Evolutionary conservation across 2,797 vertebrate genomes (phyloP).

Genomic region (Gadopsis marmoratus): DNA sequence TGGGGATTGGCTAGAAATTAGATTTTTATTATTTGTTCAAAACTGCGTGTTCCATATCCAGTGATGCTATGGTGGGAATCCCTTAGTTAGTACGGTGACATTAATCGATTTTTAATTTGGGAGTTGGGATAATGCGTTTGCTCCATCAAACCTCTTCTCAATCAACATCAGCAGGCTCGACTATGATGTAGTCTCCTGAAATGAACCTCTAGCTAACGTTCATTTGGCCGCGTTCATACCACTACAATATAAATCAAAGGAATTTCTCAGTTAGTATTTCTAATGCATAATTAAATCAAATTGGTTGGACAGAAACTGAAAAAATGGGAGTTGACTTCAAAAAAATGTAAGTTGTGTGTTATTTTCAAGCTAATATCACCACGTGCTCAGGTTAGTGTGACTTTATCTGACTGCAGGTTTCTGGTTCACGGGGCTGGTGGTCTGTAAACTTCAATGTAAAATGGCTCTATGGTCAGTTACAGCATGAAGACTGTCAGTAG

Average conservation of each 20-base stretch:
- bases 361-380: background rate
- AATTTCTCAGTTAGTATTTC: background rate
- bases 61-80: background rate
- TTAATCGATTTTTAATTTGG: background rate
- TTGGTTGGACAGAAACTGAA: background rate
- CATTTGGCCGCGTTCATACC: background rate
- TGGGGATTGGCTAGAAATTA: too few species aligned
- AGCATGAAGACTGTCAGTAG: background rate
- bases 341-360: background rate
- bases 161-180: too few species aligned
- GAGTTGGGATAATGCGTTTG: too few species aligned
- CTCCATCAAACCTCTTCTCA: too few species aligned
- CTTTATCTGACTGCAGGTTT: background rate
- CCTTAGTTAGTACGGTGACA: background rate
- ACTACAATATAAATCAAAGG: background rate
- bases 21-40: background rate
- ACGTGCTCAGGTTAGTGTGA: background rate
- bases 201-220: background rate
- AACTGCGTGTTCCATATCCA: background rate
- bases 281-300: background rate
- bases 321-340: too few species aligned
- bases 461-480: too few species aligned
- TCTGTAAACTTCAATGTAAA: background rate
- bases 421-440: background rate
- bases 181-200: background rate